These are phyloP conservation scores for Hippopotamyrus pictus DNA, from an alignment of 2,797 vertebrate species.

Conservation along the genomic window DNA sequence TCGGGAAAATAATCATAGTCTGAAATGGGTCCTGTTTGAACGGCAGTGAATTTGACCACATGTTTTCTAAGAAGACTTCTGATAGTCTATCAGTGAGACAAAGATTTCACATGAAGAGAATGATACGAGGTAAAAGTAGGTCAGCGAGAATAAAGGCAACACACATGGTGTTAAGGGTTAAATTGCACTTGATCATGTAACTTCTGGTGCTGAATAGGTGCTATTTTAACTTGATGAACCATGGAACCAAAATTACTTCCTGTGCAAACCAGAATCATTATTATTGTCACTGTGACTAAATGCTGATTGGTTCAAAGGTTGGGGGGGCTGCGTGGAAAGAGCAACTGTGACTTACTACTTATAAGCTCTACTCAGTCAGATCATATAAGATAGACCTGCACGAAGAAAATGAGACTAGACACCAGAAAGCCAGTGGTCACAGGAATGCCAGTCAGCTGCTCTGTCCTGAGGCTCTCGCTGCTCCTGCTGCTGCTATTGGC, in stretches of 20 bases:
- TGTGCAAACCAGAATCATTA: background rate
- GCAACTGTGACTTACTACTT: background rate
- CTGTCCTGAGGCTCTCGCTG: slow-evolving; percentile 27
- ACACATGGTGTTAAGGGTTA: background rate
- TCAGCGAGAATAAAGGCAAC: background rate
- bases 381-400: slow-evolving; percentile 18
- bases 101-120: background rate
- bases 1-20: background rate
- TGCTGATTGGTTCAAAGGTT: background rate
- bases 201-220: background rate
- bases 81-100: background rate
- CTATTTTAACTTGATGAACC: background rate
- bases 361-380: background rate
- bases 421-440: slow-evolving; percentile 9
- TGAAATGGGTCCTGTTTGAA: background rate
- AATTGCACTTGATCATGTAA: background rate
- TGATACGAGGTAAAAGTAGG: background rate
- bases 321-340: background rate
- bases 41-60: background rate
- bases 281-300: background rate
- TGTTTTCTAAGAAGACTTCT: background rate
- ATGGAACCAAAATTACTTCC: background rate
- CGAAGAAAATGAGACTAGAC: background rate
- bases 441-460: slow-evolving; percentile 31
- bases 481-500: slow-evolving; percentile 22